These are phyloP conservation scores for Sitodiplosis mosellana DNA, from an alignment of 1,140 invertebrate genomes.

Conservation along the genomic window DNA sequence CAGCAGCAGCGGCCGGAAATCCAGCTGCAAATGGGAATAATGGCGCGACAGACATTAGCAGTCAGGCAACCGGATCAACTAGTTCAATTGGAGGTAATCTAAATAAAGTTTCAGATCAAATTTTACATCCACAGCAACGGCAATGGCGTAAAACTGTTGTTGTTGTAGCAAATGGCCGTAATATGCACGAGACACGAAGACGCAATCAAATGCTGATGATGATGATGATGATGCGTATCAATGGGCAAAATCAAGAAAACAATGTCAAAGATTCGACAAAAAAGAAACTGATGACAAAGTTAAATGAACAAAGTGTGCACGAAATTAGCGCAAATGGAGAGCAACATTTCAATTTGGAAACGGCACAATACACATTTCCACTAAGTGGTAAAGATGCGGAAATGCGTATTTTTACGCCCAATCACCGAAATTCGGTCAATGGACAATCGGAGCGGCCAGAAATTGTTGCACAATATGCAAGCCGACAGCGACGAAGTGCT, in stretches of 20 bases:
- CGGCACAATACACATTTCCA: constrained; percentile 1
- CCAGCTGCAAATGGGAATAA: constrained; percentile 12
- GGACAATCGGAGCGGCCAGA: no score
- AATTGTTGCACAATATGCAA: no score
- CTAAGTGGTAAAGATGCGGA: not conserved
- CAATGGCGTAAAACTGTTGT: no score
- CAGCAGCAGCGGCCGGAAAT: constrained; percentile 5
- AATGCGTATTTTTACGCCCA: no score
- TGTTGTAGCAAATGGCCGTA: no score
- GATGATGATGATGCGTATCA: not conserved
- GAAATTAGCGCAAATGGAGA: not conserved
- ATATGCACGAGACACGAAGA: not conserved
- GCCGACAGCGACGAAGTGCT: no score
- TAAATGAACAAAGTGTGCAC: not conserved
- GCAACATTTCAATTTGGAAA: not conserved
- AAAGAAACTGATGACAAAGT: constrained; percentile 4
- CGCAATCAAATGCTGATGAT: not conserved
- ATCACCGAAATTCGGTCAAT: no score
- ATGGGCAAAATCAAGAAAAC: not conserved
- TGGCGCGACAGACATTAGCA: constrained; percentile 9
- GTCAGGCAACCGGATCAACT: no score
- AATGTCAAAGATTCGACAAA: constrained; percentile 6
- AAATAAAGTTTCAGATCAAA: no score
- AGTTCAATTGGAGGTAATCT: no score
- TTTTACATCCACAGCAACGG: no score